Base-by-base conservation (phyloP, 2,797 vertebrate genomes). In the Protosalanx chinensis region DNA sequence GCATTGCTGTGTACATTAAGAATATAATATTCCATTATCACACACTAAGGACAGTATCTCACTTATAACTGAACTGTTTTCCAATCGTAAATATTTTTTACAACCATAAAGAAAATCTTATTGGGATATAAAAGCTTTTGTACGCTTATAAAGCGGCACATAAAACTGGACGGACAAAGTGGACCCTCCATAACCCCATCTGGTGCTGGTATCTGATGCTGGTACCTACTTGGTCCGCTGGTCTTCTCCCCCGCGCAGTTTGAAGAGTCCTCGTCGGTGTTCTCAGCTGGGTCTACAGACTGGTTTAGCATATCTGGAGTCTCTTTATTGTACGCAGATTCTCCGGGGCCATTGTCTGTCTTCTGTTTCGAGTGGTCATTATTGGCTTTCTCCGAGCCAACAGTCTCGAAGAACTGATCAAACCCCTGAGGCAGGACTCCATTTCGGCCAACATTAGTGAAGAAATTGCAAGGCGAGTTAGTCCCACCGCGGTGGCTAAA, bases 41-140 rank as follows among this genome's bases (percentile, higher is more conserved):
- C 6, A 56, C 15, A 6, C 51, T 56, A n/a, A n/a, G 18, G 15
- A 1, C 16, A n/a, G 15, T n/a, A 56, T 16, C 86, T 88, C 89
- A 89, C 90, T 93, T 93, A 92, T 16, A 56, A 18, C 49, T 51
- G 12, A 93, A 94, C 93, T 88, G 91, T 88, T 93, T 95, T 94
- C 92, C 94, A 93, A 92, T 96, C 94, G 95, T 98, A 97, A 99
- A 98, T 94, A 93, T 86, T 93, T 27, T 98, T 98, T 96, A 98
- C 94, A 95, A 89, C 92, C 93, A 90, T 92, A 94, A 93, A 94
- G 90, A 88, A 94, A 93, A 94, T 93, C 94, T 96, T 97, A 96
- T 94, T 93, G 95, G 96, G 95, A 93, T 95, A 95, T 98, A 98
- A 97, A 98, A 94, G 89, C 91, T 87, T 94, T 95, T 95, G 95